Evolutionary conservation across 2,888 invertebrate species (phyloP), one percentile per base, ranked within the genome.

Genomic region (Diachrysia chrysitis): DNA sequence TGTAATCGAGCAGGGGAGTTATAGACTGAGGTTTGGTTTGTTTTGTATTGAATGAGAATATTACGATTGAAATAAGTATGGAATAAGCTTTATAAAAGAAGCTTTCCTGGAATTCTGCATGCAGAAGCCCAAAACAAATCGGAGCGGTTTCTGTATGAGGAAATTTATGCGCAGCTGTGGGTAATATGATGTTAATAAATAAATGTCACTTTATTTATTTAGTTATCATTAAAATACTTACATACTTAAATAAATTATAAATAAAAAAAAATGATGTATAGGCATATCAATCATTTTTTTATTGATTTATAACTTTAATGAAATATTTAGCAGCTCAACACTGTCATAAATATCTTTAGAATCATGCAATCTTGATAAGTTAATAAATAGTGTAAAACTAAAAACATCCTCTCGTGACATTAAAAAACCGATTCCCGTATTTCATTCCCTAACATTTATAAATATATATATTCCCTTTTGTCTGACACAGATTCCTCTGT

Each of bases 1-100:
- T 62, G 64, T 62, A 71, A 71, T 68, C 62, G 69, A 76, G 56
- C 58, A 29, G 42, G 46, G 12, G 14, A 12, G 48, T 51, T 51
- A 51, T 51, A 10, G 48, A 14, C 19, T 19, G 48, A 42, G 46
- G 3, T 48, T 19, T 17, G 12, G 17, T 51, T 12, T 12, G 21
- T 51, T 9, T 42, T 19, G 19, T n/a, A n/a, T n/a, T n/a, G 9
- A 12, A 2, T 12, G 12, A 17, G 10, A 51, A 21, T 21, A 14
- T 12, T 21, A 21, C 10, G 17, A 9, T 10, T 51, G 4, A 51
- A 19, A 19, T 19, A 9, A 48, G 10, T 51, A 19, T 6, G 17
- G 46, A 46, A n/a, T 42, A n/a, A n/a, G n/a, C n/a, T n/a, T n/a
- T n/a, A n/a, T n/a, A 25, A 25, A 25, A 25, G 25, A 25, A 25